Evolutionary conservation across 2,113 vertebrate species (phyloP), one percentile per base, ranked within the genome.

Genomic region (Megaleporinus macrocephalus): DNA sequence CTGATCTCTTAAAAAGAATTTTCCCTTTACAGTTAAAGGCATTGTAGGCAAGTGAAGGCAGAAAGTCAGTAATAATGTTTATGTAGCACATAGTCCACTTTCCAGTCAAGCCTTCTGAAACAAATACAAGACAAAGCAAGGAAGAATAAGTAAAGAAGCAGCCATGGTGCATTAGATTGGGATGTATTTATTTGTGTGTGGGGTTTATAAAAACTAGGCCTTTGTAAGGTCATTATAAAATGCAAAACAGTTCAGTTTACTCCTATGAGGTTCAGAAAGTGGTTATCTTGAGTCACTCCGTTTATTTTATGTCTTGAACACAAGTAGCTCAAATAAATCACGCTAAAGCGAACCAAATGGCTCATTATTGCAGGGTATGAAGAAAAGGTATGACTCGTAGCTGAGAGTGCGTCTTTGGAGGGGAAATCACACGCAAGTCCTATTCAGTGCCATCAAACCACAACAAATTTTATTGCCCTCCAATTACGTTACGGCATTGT

Each of bases 311-410:
- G 33, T 15, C 36, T 70, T 5, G 14, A 44, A 44, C n/a, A 44
- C 20, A 70, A 66, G 36, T 22, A 70, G 33, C 20, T 11, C 22
- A 22, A 44, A 44, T 44, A 44, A 41, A 44, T 70, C 11, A 70
- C 44, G 36, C 36, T 44, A 44, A n/a, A 70, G 66, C 33, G 14
- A 70, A 70, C 57, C 57, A 61, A 61, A 61, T 61, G 57, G 57
- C 57, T 61, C 57, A n/a, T 44, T 41, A 22, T 11, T 13, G 20
- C 33, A 41, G 15, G n/a, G 36, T 44, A 36, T 22, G 30, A 16
- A 44, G 66, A 44, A 36, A 10, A 24, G 66, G 10, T 70, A 44
- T 68, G 66, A 44, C 20, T 44, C 36, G 36, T n/a, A 70, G 66
- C 20, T 70, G 33, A 70, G 10, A 24, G 66, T 68, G 12, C 33